A percentile compares a stretch with the other conserved stretches of the same genome.
These are phyloP conservation scores for Contarinia nasturtii DNA, from an alignment of 1,140 invertebrate species.

Conservation along the genomic window DNA sequence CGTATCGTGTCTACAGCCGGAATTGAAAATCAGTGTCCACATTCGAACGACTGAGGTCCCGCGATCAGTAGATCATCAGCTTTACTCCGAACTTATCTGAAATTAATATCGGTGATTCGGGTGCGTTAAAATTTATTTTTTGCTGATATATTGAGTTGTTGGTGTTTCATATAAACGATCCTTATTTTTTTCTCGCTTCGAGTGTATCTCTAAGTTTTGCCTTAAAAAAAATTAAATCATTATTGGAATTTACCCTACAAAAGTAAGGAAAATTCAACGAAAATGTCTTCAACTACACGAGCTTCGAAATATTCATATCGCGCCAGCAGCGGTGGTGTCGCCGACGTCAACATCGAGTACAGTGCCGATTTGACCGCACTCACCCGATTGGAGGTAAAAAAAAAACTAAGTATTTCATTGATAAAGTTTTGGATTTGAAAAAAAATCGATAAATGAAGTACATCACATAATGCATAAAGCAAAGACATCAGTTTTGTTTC, in stretches of 20 bases:
- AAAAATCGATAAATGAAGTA: neutral
- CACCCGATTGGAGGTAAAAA: slow-evolving; percentile 74
- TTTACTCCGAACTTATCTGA: slow-evolving; percentile 26
- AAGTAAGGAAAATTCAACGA: slow-evolving; percentile 1
- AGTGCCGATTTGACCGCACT: slow-evolving; percentile 78
- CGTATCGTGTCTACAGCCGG: too few relatives aligned
- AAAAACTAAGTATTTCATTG: neutral
- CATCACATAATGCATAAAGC: too few relatives aligned
- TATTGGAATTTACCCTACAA: too few relatives aligned
- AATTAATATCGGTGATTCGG: slow-evolving; percentile 25
- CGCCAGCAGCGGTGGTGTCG: slow-evolving; percentile 44
- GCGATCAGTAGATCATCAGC: slow-evolving; percentile 27
- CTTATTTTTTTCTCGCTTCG: neutral
- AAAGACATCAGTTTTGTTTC: too few relatives aligned
- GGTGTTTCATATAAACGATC: slow-evolving; percentile 14
- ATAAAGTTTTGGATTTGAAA: neutral
- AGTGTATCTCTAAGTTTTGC: neutral
- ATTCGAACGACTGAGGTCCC: slow-evolving; percentile 26
- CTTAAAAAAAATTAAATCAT: neutral
- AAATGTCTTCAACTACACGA: slow-evolving; percentile 50
- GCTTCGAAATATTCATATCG: slow-evolving; percentile 79
- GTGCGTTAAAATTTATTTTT: slow-evolving; percentile 1
- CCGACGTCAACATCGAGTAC: slow-evolving; percentile 87
- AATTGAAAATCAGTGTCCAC: neutral
- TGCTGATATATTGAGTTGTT: too few relatives aligned